Base-by-base conservation (phyloP, 2,797 vertebrate genomes). In the Octomys mimax region DNA sequence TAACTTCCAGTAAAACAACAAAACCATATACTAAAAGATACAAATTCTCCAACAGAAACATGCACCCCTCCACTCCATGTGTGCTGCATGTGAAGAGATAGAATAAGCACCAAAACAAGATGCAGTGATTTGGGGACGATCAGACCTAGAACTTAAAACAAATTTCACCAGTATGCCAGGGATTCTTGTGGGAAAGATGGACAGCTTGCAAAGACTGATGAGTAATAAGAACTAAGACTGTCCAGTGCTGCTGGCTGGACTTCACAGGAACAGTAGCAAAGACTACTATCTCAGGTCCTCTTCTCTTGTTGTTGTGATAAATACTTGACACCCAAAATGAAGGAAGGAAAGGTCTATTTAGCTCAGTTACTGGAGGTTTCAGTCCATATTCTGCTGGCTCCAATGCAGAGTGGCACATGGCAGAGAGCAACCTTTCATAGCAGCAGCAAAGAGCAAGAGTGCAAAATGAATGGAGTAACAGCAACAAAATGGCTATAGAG, bases 1-100 rank as follows among this genome's bases (percentile, higher is more conserved):
- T 91, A 70, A 42, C 66, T 80, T 93, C 84, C 73, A 89, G 12
- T 9, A 36, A 81, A 91, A 89, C 33, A 80, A 64, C 80, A 77
- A 57, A 24, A 89, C 86, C 12, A 39, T 5, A 24, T 77, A 81
- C 39, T n/a, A 66, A 93, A 73, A 92, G 75, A 86, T 8, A 52
- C 70, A 89, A 82, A 24, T 59, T 31, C 5, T 33, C 68, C 42
- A 64, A 80, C 1, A 31, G 80, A n/a, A 77, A 46, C 6, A 54
- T 11, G 0, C 33, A 24, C 13, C 18, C 33, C 52, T 26, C 26
- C 21, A 36, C 7, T 18, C 22, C 52, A 12, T 0, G 36, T 0
- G 6, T n/a, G 13, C 0, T 12, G 21, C 66, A 6, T 85, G 46
- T 94, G 33, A 92, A 86, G 39, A 84, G 71, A 81, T 11, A 75